Base-by-base conservation (phyloP, 1,140 invertebrate genomes). In the Polyergus mexicanus region DNA sequence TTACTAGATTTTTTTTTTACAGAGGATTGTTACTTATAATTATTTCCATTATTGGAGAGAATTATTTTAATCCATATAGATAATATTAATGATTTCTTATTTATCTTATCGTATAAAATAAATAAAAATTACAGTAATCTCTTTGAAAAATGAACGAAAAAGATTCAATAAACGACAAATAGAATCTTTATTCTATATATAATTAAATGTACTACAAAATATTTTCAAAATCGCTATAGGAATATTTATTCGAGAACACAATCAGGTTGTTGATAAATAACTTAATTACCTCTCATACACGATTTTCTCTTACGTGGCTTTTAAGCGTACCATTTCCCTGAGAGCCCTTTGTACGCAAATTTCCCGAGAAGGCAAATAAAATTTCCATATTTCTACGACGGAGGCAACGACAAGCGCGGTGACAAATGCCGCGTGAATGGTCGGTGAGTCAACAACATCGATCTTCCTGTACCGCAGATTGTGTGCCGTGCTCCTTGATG, bases 401-500 rank as follows among this genome's bases (percentile, higher is more conserved):
- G 25, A 47, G 38, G 66, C 78, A 62, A 60, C 38, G 78, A 71
- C 77, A 80, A 60, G 54, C 28, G 25, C 47, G 54, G 65, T 83
- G 78, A 83, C 78, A 74, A 83, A 83, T 83, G 68, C 35, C 56
- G 54, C 78, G 68, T n/a, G 78, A 83, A 47, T 60, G 51, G 66
- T 35, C 66, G 66, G 66, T 72, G 51, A 81, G 66, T 81, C 78
- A 81, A 81, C 78, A 81, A 60, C 78, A 83, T 83, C 78, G 68
- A 83, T 83, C 78, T 72, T 81, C 66, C 69, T 35, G 78, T 58
- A 44, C 51, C 54, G 51, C 66, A 58, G 66, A 81, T 72, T 81
- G 78, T 51, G 13, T 58, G 32, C 63, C 47, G 32, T 69, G 51
- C 38, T 58, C 13, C 32, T 44, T 38, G 76, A 22, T 38, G 54